These are phyloP conservation scores for Tromatobia lineatoria DNA, from an alignment of 2,888 invertebrate species.

Conservation along the genomic window DNA sequence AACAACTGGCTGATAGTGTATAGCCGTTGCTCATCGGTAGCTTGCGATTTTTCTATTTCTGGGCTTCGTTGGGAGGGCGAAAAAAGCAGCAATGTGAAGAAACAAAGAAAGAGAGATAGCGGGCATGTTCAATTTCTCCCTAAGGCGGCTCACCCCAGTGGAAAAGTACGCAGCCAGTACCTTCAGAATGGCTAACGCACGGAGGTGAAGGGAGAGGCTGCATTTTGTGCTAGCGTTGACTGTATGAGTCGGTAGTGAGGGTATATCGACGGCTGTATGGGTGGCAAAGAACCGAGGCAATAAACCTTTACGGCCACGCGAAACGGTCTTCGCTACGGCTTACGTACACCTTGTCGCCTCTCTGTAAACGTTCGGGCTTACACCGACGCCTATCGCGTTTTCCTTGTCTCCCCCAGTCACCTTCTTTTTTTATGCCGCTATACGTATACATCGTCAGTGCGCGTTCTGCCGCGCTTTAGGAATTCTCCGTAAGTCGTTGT, in stretches of 20 bases:
- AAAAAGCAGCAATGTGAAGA: neutral
- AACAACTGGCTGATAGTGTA: neutral
- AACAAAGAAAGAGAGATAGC: neutral
- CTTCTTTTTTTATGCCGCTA: neutral
- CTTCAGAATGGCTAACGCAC: constrained; percentile 6
- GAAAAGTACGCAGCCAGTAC: constrained; percentile 29
- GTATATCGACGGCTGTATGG: constrained; percentile 38
- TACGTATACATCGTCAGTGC: neutral
- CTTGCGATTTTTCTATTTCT: constrained; percentile 44
- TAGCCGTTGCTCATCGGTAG: neutral
- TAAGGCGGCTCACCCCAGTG: constrained; percentile 15
- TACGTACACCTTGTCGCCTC: constrained; percentile 69
- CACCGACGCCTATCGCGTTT: constrained; percentile 48
- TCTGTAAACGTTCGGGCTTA: constrained; percentile 67
- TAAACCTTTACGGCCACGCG: constrained; percentile 76
- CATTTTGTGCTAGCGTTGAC: constrained; percentile 4
- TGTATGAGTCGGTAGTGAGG: constrained; percentile 4
- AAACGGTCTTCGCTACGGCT: constrained; percentile 62
- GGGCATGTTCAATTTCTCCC: constrained; percentile 7
- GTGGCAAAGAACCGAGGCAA: constrained; percentile 70
- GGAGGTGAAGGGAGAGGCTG: neutral
- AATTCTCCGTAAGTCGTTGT: constrained; percentile 28
- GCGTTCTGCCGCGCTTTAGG: constrained; percentile 19
- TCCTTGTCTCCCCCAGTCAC: constrained; percentile 10
- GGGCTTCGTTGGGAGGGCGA: neutral